Conservation (phyloP, 2,113 vertebrate genomes). For the Holacanthus passer region DNA sequence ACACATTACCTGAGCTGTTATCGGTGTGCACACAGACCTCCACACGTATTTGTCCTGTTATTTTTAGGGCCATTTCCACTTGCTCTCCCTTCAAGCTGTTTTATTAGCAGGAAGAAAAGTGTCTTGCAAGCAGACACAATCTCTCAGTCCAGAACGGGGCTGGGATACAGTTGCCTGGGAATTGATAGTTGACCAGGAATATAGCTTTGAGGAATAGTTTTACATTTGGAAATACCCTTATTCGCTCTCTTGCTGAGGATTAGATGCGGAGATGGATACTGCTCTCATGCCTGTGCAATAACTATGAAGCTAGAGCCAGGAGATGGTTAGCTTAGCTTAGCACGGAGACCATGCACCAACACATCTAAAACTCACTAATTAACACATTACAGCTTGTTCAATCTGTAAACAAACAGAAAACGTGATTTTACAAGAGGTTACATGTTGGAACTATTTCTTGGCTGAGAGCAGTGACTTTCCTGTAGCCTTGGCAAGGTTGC, state of each 20-base stretch:
- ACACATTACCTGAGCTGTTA: conserved; percentile 79
- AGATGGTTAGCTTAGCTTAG: too few relatives aligned
- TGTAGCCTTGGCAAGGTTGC: neutral
- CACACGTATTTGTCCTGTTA: conserved; percentile 65
- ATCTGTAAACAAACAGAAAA: neutral
- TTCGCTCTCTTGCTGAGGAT: neutral
- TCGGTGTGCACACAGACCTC: conserved; percentile 70
- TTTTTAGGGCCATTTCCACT: conserved; percentile 78
- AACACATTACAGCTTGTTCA: too few relatives aligned
- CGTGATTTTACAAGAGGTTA: neutral
- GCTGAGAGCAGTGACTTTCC: neutral
- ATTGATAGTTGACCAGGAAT: neutral
- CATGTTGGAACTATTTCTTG: neutral
- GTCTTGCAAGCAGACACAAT: conserved; percentile 16
- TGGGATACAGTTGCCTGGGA: neutral
- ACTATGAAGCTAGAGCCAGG: too few relatives aligned
- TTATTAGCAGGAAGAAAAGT: conserved; percentile 45
- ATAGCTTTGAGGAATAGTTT: neutral
- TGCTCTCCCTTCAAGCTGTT: conserved; percentile 41
- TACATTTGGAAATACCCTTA: neutral
- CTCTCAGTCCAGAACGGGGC: neutral
- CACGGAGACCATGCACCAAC: too few relatives aligned
- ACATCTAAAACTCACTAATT: neutral
- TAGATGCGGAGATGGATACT: neutral
- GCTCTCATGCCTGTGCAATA: neutral